These are phyloP conservation scores for Thalassarche chlororhynchos DNA, from an alignment of 2,113 vertebrate species.

Conservation along the genomic window DNA sequence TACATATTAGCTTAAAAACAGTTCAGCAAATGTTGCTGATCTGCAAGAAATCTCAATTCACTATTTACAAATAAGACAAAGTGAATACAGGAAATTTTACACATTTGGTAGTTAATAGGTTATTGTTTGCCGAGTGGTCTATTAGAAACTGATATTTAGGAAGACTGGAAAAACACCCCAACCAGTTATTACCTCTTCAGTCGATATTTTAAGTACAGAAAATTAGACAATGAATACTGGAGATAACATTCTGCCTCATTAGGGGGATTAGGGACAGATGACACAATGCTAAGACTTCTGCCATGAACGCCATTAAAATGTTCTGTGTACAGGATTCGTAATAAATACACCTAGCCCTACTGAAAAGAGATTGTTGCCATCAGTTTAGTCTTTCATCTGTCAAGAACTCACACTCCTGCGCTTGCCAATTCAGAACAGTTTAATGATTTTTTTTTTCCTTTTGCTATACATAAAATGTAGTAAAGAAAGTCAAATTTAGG, in stretches of 20 bases:
- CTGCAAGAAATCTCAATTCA: slow-evolving; percentile 79
- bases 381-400: background rate
- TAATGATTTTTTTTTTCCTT: slow-evolving; percentile 56
- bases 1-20: slow-evolving; percentile 86
- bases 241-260: slow-evolving; percentile 68
- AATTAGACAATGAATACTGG: slow-evolving; percentile 51
- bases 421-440: slow-evolving; percentile 59
- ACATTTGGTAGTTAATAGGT: slow-evolving; percentile 83
- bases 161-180: slow-evolving; percentile 74
- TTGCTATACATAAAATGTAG: slow-evolving; percentile 51
- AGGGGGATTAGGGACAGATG: slow-evolving; percentile 40
- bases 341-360: background rate
- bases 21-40: slow-evolving; percentile 83
- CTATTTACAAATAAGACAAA: slow-evolving; percentile 88
- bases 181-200: slow-evolving; percentile 70
- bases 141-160: slow-evolving; percentile 78
- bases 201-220: slow-evolving; percentile 66
- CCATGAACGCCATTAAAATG: slow-evolving; percentile 22
- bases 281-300: slow-evolving; percentile 18
- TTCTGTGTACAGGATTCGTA: background rate
- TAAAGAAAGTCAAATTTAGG: slow-evolving; percentile 58
- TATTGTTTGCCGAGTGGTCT: slow-evolving; percentile 79
- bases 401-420: slow-evolving; percentile 58
- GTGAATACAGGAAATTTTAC: slow-evolving; percentile 85
- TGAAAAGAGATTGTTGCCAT: slow-evolving; percentile 2